Base-by-base conservation (phyloP, 2,797 vertebrate genomes). In the Alectoris magna region DNA sequence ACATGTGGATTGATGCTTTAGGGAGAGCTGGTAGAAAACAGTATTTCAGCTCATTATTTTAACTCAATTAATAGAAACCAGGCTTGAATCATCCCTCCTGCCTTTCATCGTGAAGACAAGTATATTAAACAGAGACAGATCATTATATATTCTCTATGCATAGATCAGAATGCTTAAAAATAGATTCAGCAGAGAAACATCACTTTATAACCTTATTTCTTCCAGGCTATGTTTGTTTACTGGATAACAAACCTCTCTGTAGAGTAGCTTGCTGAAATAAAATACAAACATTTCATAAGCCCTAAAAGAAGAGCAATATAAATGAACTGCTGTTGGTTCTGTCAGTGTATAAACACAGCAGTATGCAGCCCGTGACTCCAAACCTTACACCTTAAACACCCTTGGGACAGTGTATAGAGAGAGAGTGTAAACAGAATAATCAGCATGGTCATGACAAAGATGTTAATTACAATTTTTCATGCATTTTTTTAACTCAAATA, bases 41-140 rank as follows among this genome's bases (percentile, higher is more conserved):
- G 14, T 64, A 72, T 69, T 93, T 94, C 38, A 88, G 14, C 6
- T 92, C 36, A 70, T 90, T 76, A 84, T 86, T 88, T 91, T 49
- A 87, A 91, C 81, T 86, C 60, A 73, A 90, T 94, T 95, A 96
- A 92, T 90, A 82, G 73, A 87, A 94, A 92, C 11, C 85, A 84
- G 67, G 46, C 48, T 92, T 90, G 67, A 91, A 88, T 94, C 80
- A 78, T 56, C 51, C 10, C 18, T 93, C 55, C 79, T 88, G 82
- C n/a, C 36, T 87, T 87, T 91, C n/a, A 39, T 85, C 49, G 59
- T 11, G 34, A 87, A 91, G 77, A 70, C 24, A 87, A 78, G 36
- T 78, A 43, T 71, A 74, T 92, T 84, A 86, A 91, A 51, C 49
- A 86, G 73, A 89, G 43, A 89, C 44, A 7, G 34, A 10, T 12